A percentile compares a stretch with the other conserved stretches of the same genome.
Evolutionary conservation across 2,888 invertebrate genomes (phyloP).

Genomic region (Noctua comes): DNA sequence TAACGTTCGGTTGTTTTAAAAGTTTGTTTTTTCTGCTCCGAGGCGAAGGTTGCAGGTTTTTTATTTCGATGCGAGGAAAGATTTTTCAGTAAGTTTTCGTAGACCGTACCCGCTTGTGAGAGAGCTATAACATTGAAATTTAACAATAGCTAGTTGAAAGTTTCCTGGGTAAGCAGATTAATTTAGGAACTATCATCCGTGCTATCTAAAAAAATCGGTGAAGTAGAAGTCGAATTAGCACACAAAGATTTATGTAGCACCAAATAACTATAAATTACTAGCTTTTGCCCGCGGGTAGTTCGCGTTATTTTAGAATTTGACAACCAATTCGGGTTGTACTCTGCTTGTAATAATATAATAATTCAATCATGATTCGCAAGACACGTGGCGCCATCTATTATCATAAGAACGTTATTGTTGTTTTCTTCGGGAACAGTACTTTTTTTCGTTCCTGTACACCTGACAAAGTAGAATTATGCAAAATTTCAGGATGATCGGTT

Average conservation of each 20-base stretch:
- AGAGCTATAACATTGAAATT: not conserved
- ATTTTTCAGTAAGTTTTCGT: not conserved
- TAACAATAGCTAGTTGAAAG: not conserved
- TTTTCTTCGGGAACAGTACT: too few relatives aligned
- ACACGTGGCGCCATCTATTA: too few relatives aligned
- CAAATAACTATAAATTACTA: not conserved
- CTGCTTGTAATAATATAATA: too few relatives aligned
- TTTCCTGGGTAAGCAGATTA: not conserved
- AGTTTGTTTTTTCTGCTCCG: slow-evolving; percentile 18
- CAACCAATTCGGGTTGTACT: too few relatives aligned
- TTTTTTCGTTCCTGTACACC: too few relatives aligned
- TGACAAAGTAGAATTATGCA: too few relatives aligned
- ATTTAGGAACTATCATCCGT: not conserved
- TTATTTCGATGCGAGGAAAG: not conserved
- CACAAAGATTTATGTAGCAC: not conserved
- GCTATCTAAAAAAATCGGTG: not conserved
- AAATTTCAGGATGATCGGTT: too few relatives aligned
- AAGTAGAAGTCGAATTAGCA: not conserved
- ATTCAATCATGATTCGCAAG: too few relatives aligned
- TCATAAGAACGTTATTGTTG: too few relatives aligned
- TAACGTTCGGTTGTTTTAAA: slow-evolving; percentile 54
- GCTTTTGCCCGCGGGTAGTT: too few relatives aligned
- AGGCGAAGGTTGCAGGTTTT: not conserved
- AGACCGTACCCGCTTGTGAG: not conserved
- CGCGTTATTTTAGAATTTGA: too few relatives aligned